Conservation (phyloP, 1,140 invertebrate genomes). For the Thaumatotibia leucotreta region DNA sequence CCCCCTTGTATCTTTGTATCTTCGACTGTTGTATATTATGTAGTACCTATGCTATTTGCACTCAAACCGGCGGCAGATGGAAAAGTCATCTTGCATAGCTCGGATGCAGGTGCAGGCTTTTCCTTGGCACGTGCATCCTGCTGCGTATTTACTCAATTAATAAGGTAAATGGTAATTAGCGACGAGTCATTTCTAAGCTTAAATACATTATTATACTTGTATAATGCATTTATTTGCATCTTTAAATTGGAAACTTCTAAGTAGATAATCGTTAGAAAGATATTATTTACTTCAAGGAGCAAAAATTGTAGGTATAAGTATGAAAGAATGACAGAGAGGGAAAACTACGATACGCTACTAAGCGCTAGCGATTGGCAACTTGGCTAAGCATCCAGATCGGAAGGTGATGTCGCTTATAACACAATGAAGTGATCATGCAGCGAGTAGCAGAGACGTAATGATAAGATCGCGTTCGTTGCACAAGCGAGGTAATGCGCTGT, state of each 20-base stretch:
- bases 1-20: too few species aligned
- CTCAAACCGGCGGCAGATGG: neutral
- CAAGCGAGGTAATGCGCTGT: conserved; percentile 28
- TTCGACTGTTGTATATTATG: neutral
- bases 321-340: too few species aligned
- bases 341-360: too few species aligned
- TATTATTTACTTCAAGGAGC: too few species aligned
- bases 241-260: too few species aligned
- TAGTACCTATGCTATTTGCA: neutral
- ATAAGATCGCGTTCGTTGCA: conserved; percentile 34
- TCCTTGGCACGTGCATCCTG: conserved; percentile 7
- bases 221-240: too few species aligned
- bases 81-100: conserved; percentile 9
- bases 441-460: conserved; percentile 14
- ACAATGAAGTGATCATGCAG: too few species aligned
- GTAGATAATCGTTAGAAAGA: too few species aligned
- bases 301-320: too few species aligned
- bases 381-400: too few species aligned
- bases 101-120: conserved; percentile 3
- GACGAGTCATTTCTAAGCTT: neutral
- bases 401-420: too few species aligned
- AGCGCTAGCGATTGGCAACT: too few species aligned
- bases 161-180: neutral
- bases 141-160: neutral
- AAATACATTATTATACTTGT: neutral